Evolutionary conservation across 2,888 invertebrate genomes (phyloP), one percentile per base, ranked within the genome.

Genomic region (Saturnia pavonia): DNA sequence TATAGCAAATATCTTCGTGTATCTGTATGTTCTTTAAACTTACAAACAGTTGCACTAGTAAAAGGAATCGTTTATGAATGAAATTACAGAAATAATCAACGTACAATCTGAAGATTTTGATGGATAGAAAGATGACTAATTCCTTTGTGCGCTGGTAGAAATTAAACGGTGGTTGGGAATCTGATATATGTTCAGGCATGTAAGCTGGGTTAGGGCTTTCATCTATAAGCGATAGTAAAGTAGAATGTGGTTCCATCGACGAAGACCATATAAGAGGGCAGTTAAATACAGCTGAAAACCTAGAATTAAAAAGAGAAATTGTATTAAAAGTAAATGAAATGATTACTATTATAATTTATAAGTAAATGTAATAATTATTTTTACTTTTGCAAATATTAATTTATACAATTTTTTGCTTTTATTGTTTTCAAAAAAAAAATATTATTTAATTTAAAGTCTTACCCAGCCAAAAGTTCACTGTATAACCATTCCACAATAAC

Each of bases 201-300:
- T 87, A 90, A 0, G 91, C 83, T 0, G 91, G 89, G 71, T 89
- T 90, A 0, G 88, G 79, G 0, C 84, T 68, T 8, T 87, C 89
- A n/a, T 90, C 90, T 1, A 90, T 77, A 0, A 90, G 2, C 43
- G 82, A 81, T 69, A 90, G 42, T 0, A 85, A 40, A 40, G 83
- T 79, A 84, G 89, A 90, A 66, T 89, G 88, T 0, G 88, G 83
- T 73, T 90, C 89, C 0, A 89, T 87, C 0, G 89, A 82, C 2
- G 78, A 81, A 11, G 88, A 70, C 89, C 90, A 90, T 65, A 91
- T 89, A 1, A 86, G 68, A 0, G 91, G 91, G 16, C 88, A 86
- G 40, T 65, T 40, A 40, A 65, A 65, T 65, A 65, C 65, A 40
- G 65, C 65, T 19, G 65, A 40, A 19, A 65, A 65, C n/a, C 65